Conservation (phyloP, 1,140 invertebrate species). For the Drosophila arawakana region DNA sequence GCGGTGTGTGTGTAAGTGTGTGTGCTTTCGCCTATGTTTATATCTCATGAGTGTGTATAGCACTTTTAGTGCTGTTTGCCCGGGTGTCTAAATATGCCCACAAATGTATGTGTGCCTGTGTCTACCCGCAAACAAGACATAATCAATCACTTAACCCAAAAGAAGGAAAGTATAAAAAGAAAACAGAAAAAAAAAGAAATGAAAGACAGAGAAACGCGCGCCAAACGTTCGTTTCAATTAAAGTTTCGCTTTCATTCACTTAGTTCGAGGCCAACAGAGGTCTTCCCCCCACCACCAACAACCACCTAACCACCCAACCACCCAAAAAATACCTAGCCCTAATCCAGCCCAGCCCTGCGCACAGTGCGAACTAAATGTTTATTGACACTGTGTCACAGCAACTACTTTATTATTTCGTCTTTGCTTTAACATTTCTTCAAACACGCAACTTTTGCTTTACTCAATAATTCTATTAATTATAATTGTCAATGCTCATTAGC, state of each 20-base stretch:
- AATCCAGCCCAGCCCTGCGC: slow-evolving; percentile 9
- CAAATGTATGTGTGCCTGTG: slow-evolving; percentile 17
- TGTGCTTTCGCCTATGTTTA: background rate
- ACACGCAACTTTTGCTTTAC: too few relatives aligned
- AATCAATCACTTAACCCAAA: slow-evolving; percentile 78
- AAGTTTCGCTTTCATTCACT: slow-evolving; percentile 80
- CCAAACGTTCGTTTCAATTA: slow-evolving; percentile 78
- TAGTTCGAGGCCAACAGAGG: slow-evolving; percentile 28
- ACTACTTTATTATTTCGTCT: background rate
- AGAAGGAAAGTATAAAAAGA: slow-evolving; percentile 22
- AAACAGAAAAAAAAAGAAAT: background rate
- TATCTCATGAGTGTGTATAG: slow-evolving; percentile 9
- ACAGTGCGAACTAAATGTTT: slow-evolving; percentile 1
- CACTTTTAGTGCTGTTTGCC: slow-evolving; percentile 8
- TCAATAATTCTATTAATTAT: too few relatives aligned
- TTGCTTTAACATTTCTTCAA: too few relatives aligned
- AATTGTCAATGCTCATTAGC: too few relatives aligned
- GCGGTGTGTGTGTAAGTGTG: slow-evolving; percentile 11
- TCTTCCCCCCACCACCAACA: background rate
- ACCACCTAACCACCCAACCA: background rate
- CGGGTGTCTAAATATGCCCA: slow-evolving; percentile 7
- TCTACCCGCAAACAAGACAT: slow-evolving; percentile 68
- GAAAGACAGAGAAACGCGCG: slow-evolving; percentile 20
- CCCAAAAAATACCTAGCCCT: background rate
- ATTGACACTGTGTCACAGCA: background rate